Conservation (phyloP, 2,113 vertebrate genomes). For the Mesocricetus auratus region DNA sequence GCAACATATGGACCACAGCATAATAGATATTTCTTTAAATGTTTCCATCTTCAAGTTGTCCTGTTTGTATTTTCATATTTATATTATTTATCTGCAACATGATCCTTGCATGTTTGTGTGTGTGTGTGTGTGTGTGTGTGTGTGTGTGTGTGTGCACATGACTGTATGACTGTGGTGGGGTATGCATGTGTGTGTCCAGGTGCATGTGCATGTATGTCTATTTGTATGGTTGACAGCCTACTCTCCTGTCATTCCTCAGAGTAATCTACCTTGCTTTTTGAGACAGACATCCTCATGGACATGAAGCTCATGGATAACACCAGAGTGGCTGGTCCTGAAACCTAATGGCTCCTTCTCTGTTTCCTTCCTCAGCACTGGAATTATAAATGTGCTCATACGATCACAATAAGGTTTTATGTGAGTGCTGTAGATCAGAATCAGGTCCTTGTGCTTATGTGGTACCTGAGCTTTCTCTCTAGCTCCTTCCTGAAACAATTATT, state of each 20-base stretch:
- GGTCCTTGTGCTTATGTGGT: not conserved
- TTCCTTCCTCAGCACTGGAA: not conserved
- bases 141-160: not conserved
- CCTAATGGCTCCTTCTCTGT: not conserved
- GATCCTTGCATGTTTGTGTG: not conserved
- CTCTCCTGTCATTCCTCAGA: not conserved
- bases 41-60: not conserved
- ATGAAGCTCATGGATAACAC: too few species aligned
- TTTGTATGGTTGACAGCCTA: not conserved
- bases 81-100: not conserved
- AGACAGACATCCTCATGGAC: not conserved
- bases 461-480: too few species aligned
- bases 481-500: not conserved
- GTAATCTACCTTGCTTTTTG: not conserved
- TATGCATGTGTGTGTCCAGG: not conserved
- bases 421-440: not conserved
- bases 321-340: too few species aligned
- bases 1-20: not conserved
- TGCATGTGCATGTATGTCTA: not conserved
- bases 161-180: accelerated
- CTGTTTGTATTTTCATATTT: not conserved
- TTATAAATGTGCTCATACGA: not conserved
- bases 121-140: not conserved
- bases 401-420: too few species aligned
- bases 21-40: not conserved